phyloP scores from a whole-genome alignment of 1,140 invertebrate species.

The Zaprionus taronus region DNA sequence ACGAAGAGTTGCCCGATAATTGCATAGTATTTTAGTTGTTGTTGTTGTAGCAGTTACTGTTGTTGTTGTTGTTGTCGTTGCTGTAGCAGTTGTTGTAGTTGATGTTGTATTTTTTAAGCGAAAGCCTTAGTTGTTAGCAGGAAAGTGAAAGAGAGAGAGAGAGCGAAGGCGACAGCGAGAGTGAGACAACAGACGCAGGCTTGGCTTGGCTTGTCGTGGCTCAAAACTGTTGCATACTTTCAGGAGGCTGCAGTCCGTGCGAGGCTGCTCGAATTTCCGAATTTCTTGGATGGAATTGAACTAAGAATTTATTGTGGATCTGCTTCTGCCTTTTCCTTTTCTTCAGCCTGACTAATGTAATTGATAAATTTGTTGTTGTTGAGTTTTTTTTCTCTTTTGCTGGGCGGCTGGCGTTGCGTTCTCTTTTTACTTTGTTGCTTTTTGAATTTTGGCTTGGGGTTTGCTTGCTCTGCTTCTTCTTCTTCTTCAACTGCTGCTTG shows the following conservation, averaged over 20 bases:
- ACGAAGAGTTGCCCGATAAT: conserved; percentile 32
- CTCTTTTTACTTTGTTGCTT: conserved; percentile 21
- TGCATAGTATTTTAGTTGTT: conserved; percentile 12
- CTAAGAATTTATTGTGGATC: conserved; percentile 53
- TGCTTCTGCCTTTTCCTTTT: neutral
- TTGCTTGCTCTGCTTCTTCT: conserved; percentile 9
- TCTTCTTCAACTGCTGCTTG: neutral
- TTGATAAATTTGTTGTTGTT: conserved; percentile 34
- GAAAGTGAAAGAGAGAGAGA: neutral
- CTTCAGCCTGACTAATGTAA: conserved; percentile 16
- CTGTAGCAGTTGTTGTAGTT: neutral
- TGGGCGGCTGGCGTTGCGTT: conserved; percentile 82
- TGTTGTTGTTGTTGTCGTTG: conserved; percentile 4
- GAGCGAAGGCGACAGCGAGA: neutral
- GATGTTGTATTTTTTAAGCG: neutral
- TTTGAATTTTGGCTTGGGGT: conserved; percentile 20
- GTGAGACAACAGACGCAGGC: conserved; percentile 2
- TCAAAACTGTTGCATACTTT: conserved; percentile 44
- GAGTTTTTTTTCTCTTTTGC: conserved; percentile 35
- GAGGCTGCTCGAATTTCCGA: conserved; percentile 17
- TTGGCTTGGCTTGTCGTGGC: conserved; percentile 2
- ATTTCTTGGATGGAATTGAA: conserved; percentile 71
- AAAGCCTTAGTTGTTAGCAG: conserved; percentile 14
- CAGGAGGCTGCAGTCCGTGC: conserved; percentile 12
- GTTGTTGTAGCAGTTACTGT: neutral